Percentiles rank a stretch among this genome's conserved stretches.
Evolutionary conservation across 2,113 vertebrate genomes (phyloP).

Genomic region (Perca schrenkii): DNA sequence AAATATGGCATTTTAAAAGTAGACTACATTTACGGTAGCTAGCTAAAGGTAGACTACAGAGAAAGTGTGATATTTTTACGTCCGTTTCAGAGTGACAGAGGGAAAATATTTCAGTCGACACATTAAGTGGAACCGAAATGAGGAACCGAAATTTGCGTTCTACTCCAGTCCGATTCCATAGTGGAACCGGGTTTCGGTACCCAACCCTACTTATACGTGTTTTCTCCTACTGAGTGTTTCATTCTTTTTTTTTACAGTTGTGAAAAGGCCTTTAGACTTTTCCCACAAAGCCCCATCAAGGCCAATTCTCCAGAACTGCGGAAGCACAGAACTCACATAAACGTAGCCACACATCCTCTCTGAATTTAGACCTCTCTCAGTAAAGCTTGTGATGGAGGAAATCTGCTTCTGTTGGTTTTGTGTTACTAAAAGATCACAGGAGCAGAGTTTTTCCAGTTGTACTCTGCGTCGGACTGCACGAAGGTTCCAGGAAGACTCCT

Average conservation of each 20-base stretch:
- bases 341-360: constrained; percentile 43
- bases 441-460: constrained; percentile 84
- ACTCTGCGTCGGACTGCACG: constrained; percentile 27
- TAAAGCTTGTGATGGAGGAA: constrained; percentile 75
- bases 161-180: no score
- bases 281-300: constrained; percentile 42
- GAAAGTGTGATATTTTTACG: no score
- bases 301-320: constrained; percentile 29
- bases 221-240: background rate
- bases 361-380: constrained; percentile 2
- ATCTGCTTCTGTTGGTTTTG: constrained; percentile 82
- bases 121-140: no score
- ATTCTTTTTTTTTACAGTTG: constrained; percentile 23
- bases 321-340: constrained; percentile 40
- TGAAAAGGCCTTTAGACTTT: constrained; percentile 1
- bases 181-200: no score
- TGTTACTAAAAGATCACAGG: constrained; percentile 77
- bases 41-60: no score
- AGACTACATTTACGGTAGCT: no score
- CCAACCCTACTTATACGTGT: background rate
- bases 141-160: no score
- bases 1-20: no score
- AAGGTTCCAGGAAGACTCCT: constrained; percentile 15
- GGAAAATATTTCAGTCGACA: no score
- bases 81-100: no score